A percentile compares a stretch with the other conserved stretches of the same genome.
These are phyloP conservation scores for Linepithema humile DNA, from an alignment of 1,140 invertebrate genomes.

Conservation along the genomic window DNA sequence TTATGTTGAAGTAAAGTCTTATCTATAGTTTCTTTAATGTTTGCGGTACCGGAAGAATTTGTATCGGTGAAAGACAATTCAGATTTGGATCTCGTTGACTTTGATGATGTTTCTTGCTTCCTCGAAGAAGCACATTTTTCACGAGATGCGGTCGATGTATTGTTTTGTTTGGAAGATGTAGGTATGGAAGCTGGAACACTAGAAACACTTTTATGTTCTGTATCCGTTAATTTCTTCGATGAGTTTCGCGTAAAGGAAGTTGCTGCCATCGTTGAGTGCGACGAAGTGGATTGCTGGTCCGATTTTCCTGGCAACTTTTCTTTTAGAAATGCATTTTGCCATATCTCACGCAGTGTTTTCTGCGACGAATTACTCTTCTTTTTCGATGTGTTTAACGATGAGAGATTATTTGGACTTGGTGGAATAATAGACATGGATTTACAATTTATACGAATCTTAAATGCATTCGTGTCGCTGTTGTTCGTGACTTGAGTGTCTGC, in stretches of 20 bases:
- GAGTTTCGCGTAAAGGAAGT: neutral
- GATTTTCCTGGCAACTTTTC: neutral
- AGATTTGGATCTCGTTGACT: neutral
- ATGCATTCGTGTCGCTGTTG: neutral
- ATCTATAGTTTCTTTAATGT: neutral
- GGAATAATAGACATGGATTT: neutral
- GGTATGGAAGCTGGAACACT: neutral
- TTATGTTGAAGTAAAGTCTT: too few species aligned
- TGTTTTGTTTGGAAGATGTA: conserved; percentile 28
- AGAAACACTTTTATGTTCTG: neutral
- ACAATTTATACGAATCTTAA: neutral
- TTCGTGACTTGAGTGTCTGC: neutral
- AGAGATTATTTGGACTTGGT: neutral
- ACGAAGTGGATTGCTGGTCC: neutral
- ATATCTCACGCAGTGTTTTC: neutral
- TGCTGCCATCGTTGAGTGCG: neutral
- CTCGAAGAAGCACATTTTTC: neutral
- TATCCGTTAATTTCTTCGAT: neutral
- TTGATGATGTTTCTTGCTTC: neutral
- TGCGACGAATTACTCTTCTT: neutral
- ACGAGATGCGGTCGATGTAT: neutral
- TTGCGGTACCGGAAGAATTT: neutral
- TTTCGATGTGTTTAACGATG: neutral
- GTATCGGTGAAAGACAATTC: neutral
- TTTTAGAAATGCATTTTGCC: conserved; percentile 16